Conservation (phyloP, 2,113 vertebrate species). For the Oncorhynchus clarkii region DNA sequence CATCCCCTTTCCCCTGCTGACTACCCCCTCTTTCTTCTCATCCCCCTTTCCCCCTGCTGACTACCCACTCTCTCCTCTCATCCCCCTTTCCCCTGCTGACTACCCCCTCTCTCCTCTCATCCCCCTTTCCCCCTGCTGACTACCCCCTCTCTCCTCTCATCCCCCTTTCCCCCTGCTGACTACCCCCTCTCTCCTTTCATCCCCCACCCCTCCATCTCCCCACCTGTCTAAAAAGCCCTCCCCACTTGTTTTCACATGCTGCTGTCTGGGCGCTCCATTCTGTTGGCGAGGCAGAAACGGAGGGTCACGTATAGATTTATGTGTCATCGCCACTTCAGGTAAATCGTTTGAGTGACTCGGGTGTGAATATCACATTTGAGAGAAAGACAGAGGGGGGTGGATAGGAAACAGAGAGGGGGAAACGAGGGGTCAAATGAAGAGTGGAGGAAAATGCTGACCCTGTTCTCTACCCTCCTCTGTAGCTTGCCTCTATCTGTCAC, state of each 20-base stretch:
- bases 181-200: neutral
- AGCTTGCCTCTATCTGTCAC: conserved; percentile 37
- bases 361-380: conserved; percentile 82
- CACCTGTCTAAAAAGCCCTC: neutral
- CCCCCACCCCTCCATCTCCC: neutral
- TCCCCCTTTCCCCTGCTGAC: too few species aligned
- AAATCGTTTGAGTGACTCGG: conserved; percentile 84
- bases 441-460: conserved; percentile 81
- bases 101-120: too few species aligned
- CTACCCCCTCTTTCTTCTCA: too few species aligned
- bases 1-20: too few species aligned
- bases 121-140: too few species aligned
- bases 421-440: conserved; percentile 16
- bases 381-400: conserved; percentile 26
- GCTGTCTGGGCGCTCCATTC: conserved; percentile 48
- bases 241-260: conserved; percentile 70
- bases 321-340: conserved; percentile 82
- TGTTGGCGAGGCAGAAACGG: conserved; percentile 86
- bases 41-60: too few species aligned
- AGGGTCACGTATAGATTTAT: conserved; percentile 83
- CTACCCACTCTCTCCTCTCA: too few species aligned
- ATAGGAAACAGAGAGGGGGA: conserved; percentile 54
- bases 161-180: conserved; percentile 14
- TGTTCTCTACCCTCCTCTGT: conserved; percentile 40
- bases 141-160: too few species aligned